Percentiles rank a stretch among this genome's conserved stretches.
Evolutionary conservation across 2,113 vertebrate species (phyloP).

Genomic region (Oreochromis aureus): DNA sequence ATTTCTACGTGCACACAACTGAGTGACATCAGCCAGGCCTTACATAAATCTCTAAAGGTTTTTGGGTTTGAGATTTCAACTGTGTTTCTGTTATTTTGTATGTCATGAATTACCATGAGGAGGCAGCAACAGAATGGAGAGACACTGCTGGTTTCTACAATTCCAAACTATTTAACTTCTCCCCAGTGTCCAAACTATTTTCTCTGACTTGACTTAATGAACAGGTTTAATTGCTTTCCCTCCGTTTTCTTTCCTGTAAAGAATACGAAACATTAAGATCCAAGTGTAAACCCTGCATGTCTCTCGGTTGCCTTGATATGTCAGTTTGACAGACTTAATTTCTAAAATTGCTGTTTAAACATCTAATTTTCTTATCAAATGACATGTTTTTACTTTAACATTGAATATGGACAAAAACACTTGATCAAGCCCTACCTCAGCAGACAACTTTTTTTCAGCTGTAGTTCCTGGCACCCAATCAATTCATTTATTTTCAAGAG

Average conservation of each 20-base stretch:
- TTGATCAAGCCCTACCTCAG: neutral
- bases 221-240: neutral
- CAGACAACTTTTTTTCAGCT: neutral
- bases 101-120: neutral
- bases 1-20: neutral
- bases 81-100: neutral
- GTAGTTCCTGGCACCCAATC: neutral
- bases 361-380: neutral
- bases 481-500: conserved; percentile 13
- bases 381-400: neutral
- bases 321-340: neutral
- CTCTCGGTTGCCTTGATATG: neutral
- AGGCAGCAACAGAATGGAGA: neutral
- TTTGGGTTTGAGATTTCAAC: neutral
- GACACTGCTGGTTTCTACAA: neutral
- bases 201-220: neutral
- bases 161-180: neutral
- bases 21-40: neutral
- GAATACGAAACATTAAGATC: neutral
- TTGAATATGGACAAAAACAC: neutral
- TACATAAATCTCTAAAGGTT: neutral
- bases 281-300: neutral
- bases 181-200: neutral
- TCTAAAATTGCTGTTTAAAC: neutral
- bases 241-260: neutral